These are phyloP conservation scores for Lochmaea crataegi DNA, from an alignment of 2,888 invertebrate genomes.

Conservation along the genomic window DNA sequence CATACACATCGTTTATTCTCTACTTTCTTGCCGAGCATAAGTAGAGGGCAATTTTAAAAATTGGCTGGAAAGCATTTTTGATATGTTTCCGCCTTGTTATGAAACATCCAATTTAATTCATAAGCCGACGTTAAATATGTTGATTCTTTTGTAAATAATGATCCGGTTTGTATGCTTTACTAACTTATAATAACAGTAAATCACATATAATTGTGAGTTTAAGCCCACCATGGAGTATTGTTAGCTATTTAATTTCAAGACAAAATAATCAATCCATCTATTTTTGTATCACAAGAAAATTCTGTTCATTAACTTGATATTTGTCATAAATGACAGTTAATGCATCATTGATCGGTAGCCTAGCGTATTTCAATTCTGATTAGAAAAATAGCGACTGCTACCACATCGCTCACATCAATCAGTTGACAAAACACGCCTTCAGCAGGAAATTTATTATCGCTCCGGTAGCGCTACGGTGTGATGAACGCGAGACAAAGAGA, in stretches of 20 bases:
- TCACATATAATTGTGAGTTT: slow-evolving; percentile 11
- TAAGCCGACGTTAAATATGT: slow-evolving; percentile 27
- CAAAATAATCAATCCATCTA: too few species aligned
- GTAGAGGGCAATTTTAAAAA: slow-evolving; percentile 32
- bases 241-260: not conserved
- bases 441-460: too few species aligned
- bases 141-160: slow-evolving; percentile 22
- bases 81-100: slow-evolving; percentile 37
- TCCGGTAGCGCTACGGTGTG: too few species aligned
- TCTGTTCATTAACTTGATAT: too few species aligned
- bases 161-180: slow-evolving; percentile 19
- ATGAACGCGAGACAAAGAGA: too few species aligned
- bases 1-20: slow-evolving; percentile 7
- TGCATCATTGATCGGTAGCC: too few species aligned
- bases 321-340: too few species aligned
- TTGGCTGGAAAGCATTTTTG: slow-evolving; percentile 22
- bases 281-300: too few species aligned
- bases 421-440: too few species aligned
- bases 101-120: slow-evolving; percentile 21
- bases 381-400: too few species aligned
- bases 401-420: too few species aligned
- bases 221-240: not conserved
- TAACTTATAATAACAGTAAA: slow-evolving; percentile 19
- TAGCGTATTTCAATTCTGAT: too few species aligned
- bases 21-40: slow-evolving; percentile 19